Base-by-base conservation (phyloP, 2,797 vertebrate genomes). In the Loris lydekkerianus region DNA sequence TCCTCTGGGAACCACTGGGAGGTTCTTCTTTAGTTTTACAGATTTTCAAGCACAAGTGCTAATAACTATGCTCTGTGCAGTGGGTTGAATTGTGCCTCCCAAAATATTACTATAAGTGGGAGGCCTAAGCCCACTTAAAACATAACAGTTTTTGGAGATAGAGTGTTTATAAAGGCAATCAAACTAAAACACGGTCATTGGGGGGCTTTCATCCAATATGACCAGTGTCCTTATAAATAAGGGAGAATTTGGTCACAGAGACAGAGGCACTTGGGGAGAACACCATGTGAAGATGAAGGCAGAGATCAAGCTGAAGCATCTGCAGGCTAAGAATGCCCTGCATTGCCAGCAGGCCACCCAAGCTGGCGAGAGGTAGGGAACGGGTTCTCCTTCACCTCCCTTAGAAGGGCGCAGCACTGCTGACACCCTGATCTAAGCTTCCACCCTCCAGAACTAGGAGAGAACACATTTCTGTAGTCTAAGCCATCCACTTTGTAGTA, bases 1-100 rank as follows among this genome's bases (percentile, higher is more conserved):
- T 94, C 37, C 76, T 93, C 37, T 43, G 25, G 61, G 43, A 94
- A 75, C 5, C 1, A 11, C 76, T 31, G 37, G 43, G 58, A 90
- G 40, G 72, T 7, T 75, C n/a, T 65, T 69, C 46, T 40, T 80
- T 34, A 23, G 27, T 18, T 34, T 34, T 37, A 29, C 86, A 20
- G 43, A 20, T 67, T 82, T 96, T 73, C 56, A 87, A 89, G 84
- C 56, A 65, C 43, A 93, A 94, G 70, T 77, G 23, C 25, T 69
- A 77, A 76, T 72, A 86, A 85, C 21, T 27, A 18, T 58, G 34
- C 9, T 13, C 10, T 40, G 20, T 82, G 7, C 81, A 31, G 4
- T 40, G 25, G 18, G 34, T 21, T 65, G 23, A 86, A 69, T 9
- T n/a, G 2, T 58, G 61, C 83, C 18, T 11, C 43, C n/a, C 23